Evolutionary conservation across 2,888 invertebrate genomes (phyloP), one percentile per base, ranked within the genome.

Genomic region (Lucinisca nassula): DNA sequence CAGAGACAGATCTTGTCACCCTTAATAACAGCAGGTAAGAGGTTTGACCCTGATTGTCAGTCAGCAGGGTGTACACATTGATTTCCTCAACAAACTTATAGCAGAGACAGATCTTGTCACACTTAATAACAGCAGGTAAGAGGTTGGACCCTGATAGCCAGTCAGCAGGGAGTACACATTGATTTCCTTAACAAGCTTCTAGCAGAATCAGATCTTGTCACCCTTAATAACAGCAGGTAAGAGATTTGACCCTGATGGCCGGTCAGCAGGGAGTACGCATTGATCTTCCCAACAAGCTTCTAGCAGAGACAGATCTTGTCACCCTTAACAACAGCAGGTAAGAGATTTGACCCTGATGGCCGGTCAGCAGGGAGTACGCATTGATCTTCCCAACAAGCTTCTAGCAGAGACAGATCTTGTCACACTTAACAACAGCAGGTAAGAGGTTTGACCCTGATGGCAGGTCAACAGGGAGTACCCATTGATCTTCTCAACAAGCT

Each of bases 361-460:
- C 38, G 97, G 97, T 2, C 97, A 97, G 96, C 99, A 99, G 97
- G 97, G 97, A 3, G 98, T 98, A 6, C 97, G 99, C 73, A 98
- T 98, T 95, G 98, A 98, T 87, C 97, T 99, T 76, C 97, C 99
- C 8, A 98, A 98, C 87, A 97, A 98, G 85, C 97, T 99, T 4
- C 98, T 99, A 6, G 97, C 97, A 14, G 98, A 99, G 93, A 99
- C 99, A 0, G 98, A 99, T 96, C 97, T 99, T 17, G 99, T 99
- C 6, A 98, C 98, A 2, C 97, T 98, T 93, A 98, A 98, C 82
- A 99, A 99, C 96, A 98, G 98, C 92, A 94, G 95, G 95, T 95
- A 61, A 32, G 85, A 82, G n/a, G 17, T 37, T 32, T 58, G 61
- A n/a, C n/a, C n/a, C n/a, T n/a, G n/a, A n/a, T 99, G 32, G 98